Conservation (phyloP, 30 jellyfish, hydroid and myxozoan genomes). For the Cassiopea xamachana region DNA sequence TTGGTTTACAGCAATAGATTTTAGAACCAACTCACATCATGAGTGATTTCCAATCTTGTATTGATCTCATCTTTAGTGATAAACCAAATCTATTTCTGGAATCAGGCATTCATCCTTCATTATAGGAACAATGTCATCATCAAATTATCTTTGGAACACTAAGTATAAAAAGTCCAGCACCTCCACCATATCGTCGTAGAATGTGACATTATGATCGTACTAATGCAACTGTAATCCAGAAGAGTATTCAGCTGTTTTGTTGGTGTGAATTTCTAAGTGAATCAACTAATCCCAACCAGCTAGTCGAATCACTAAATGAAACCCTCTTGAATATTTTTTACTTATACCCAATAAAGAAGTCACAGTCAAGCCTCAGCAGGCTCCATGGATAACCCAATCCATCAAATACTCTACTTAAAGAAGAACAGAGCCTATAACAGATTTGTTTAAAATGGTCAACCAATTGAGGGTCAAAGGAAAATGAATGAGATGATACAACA, state of each 20-base stretch:
- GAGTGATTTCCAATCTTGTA: conserved; percentile 40
- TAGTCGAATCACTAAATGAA: conserved; percentile 33
- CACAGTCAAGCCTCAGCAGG: conserved; percentile 29
- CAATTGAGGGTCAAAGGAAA: conserved; percentile 7
- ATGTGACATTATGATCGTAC: conserved; percentile 46
- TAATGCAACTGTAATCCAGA: not conserved
- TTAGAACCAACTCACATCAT: conserved; percentile 32
- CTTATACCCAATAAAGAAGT: conserved; percentile 37
- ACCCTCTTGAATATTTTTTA: conserved; percentile 30
- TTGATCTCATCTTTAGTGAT: conserved; percentile 30
- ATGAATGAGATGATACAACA: conserved; percentile 22
- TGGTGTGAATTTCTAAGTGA: conserved; percentile 2
- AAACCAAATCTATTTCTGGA: conserved; percentile 51
- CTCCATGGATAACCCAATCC: conserved; percentile 53
- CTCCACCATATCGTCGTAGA: conserved; percentile 37
- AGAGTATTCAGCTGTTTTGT: conserved; percentile 18
- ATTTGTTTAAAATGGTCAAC: conserved; percentile 44
- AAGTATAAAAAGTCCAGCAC: conserved; percentile 10
- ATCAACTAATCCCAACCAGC: conserved; percentile 21
- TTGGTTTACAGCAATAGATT: conserved; percentile 26
- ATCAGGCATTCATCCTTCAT: not conserved
- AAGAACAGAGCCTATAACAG: conserved; percentile 43
- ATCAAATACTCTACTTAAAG: conserved; percentile 34
- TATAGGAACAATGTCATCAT: conserved; percentile 11
- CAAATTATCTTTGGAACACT: conserved; percentile 18